Percentiles rank a stretch among this genome's conserved stretches.
These are phyloP conservation scores for Apodemia hepburni DNA, from an alignment of 2,888 invertebrate species.

Conservation along the genomic window DNA sequence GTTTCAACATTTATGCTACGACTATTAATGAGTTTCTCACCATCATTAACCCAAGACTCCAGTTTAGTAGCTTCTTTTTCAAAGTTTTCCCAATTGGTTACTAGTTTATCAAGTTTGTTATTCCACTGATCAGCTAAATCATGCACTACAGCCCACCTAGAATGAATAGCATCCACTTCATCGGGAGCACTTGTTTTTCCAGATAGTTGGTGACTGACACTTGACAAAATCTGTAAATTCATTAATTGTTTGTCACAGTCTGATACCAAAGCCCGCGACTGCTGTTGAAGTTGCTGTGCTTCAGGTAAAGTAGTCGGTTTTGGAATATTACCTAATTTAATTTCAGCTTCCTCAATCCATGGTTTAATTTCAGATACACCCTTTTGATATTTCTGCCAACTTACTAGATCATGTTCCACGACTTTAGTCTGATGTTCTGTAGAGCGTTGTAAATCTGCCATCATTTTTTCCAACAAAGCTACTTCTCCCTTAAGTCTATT, in stretches of 20 bases:
- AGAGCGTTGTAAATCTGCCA: conserved; percentile 87
- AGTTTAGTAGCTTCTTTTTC: conserved; percentile 88
- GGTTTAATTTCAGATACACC: conserved; percentile 90
- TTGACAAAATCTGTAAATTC: conserved; percentile 86
- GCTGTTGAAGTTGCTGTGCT: conserved; percentile 88
- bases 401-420: conserved; percentile 88
- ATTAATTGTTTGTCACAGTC: conserved; percentile 89
- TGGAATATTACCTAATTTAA: conserved; percentile 85
- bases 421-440: conserved; percentile 88
- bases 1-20: no score
- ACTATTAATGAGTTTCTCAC: conserved; percentile 81
- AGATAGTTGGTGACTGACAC: conserved; percentile 87
- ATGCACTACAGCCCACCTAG: conserved; percentile 92
- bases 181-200: conserved; percentile 89
- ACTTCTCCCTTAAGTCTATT: conserved; percentile 88
- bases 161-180: conserved; percentile 91
- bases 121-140: conserved; percentile 89
- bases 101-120: conserved; percentile 88
- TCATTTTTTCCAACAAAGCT: conserved; percentile 85
- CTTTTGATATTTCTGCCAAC: conserved; percentile 92
- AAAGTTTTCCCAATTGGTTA: conserved; percentile 90
- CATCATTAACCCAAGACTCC: conserved; percentile 87
- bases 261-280: conserved; percentile 85
- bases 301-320: conserved; percentile 90
- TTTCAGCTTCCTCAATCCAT: conserved; percentile 93